Evolutionary conservation across 2,888 invertebrate genomes (phyloP).

Genomic region (Tortricodes alternella): DNA sequence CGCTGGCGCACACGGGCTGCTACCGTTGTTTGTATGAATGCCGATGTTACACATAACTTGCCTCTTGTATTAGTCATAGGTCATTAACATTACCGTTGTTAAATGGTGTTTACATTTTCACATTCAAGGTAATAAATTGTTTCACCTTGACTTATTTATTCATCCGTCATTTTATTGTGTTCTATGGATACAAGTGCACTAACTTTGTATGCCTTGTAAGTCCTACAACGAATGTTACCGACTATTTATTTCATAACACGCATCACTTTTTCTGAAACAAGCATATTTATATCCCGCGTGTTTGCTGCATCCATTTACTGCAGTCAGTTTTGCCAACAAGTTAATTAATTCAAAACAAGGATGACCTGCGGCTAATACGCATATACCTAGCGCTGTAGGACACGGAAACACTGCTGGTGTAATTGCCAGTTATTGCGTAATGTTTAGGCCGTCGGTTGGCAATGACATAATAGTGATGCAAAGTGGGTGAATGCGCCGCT

Average conservation of each 20-base stretch:
- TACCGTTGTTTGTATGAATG: slow-evolving; percentile 76
- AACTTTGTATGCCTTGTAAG: background rate
- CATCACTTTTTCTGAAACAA: no score
- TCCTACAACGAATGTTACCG: no score
- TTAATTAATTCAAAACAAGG: slow-evolving; percentile 1
- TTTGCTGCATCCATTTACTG: no score
- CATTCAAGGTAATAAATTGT: slow-evolving; percentile 51
- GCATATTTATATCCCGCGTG: no score
- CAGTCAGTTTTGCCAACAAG: background rate
- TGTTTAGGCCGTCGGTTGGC: slow-evolving; percentile 64
- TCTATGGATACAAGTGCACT: slow-evolving; percentile 26
- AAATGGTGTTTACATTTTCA: slow-evolving; percentile 66
- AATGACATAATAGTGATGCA: slow-evolving; percentile 70
- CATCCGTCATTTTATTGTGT: slow-evolving; percentile 17
- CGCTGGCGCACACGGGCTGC: slow-evolving; percentile 67
- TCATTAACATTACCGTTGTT: slow-evolving; percentile 75
- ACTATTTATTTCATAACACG: background rate
- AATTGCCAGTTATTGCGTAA: slow-evolving; percentile 44
- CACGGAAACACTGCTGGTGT: slow-evolving; percentile 6
- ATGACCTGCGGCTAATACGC: background rate
- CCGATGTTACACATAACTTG: slow-evolving; percentile 75
- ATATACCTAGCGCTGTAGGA: background rate
- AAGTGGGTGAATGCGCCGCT: slow-evolving; percentile 60
- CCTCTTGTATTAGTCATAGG: slow-evolving; percentile 75
- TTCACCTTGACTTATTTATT: slow-evolving; percentile 50